Evolutionary conservation across 2,113 vertebrate genomes (phyloP), one percentile per base, ranked within the genome.

Genomic region (Paralichthys olivaceus): DNA sequence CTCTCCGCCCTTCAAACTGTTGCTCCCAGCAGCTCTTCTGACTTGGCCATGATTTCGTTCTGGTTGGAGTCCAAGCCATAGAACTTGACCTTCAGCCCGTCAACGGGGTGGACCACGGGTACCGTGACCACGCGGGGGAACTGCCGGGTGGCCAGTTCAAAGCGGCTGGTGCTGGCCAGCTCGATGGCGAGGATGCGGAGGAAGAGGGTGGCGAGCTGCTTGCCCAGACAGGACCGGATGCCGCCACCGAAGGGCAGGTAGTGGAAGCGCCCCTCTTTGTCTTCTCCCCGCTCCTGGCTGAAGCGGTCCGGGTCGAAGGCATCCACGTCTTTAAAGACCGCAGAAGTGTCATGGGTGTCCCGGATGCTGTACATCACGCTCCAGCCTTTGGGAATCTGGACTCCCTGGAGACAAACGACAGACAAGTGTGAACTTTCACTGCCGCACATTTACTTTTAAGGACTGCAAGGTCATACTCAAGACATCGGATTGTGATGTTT

Each of bases 281-380:
- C 96, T 43, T 99, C 98, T 0, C 94, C 93, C 0, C 97, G 95
- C n/a, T 96, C 97, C 75, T 95, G 95, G 29, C 96, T 95, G 29
- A 99, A 99, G 78, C 97, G 96, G 67, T 99, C 98, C 0, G 97
- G 98, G 59, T 99, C 97, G 0, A 99, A 99, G 57, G 95, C 92
- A 0, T 95, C 96, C 76, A 96, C 96, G 0, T 99, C 96, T 85
- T 97, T 97, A 90, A 99, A 99, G 62, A 99, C 96, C 0, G 97
- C 95, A 0, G 97, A 95, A 0, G 97, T 99, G 95, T 99, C 97
- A 0, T 99, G 98, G 15, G 98, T 99, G 90, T 99, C 98, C 22
- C 97, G 95, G 87, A 99, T 99, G 93, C 98, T 99, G 93, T 99
- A 99, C 96, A 99, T 97, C 57, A 99, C 98, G 0, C 97, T 98